Conservation (phyloP, 2,113 vertebrate genomes). For the Sander lucioperca region DNA sequence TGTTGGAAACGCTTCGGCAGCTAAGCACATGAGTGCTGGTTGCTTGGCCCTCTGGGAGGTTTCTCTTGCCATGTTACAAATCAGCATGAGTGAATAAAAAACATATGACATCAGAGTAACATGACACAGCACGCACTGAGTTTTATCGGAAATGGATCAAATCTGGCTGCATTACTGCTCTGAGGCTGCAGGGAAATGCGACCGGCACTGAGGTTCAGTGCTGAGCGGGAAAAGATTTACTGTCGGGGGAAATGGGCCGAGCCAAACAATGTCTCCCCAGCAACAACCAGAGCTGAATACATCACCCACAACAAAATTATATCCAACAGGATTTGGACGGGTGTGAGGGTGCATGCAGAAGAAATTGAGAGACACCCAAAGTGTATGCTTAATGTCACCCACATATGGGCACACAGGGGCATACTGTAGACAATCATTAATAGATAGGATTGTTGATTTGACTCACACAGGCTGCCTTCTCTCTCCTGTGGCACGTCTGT, state of each 20-base stretch:
- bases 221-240: slow-evolving; percentile 40
- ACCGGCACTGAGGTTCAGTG: slow-evolving; percentile 32
- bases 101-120: slow-evolving; percentile 59
- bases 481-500: slow-evolving; percentile 40
- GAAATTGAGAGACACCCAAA: slow-evolving; percentile 28
- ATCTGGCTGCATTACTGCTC: slow-evolving; percentile 34
- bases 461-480: slow-evolving; percentile 24
- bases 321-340: slow-evolving; percentile 13
- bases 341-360: background rate
- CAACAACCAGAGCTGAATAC: slow-evolving; percentile 58
- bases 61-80: slow-evolving; percentile 34
- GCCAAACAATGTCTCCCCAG: slow-evolving; percentile 46
- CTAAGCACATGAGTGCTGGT: slow-evolving; percentile 30
- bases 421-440: slow-evolving; percentile 40
- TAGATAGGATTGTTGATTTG: slow-evolving; percentile 46
- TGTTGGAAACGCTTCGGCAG: slow-evolving; percentile 37
- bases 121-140: slow-evolving; percentile 38
- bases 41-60: slow-evolving; percentile 29
- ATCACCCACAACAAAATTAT: slow-evolving; percentile 37
- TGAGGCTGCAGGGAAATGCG: slow-evolving; percentile 51
- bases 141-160: slow-evolving; percentile 58
- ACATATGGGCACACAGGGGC: slow-evolving; percentile 21
- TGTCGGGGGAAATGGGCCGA: slow-evolving; percentile 39
- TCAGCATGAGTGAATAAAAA: slow-evolving; percentile 20
- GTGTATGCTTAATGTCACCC: slow-evolving; percentile 37